These are phyloP conservation scores for Cossypha polioptera DNA, from an alignment of 2,797 vertebrate species.

Conservation along the genomic window DNA sequence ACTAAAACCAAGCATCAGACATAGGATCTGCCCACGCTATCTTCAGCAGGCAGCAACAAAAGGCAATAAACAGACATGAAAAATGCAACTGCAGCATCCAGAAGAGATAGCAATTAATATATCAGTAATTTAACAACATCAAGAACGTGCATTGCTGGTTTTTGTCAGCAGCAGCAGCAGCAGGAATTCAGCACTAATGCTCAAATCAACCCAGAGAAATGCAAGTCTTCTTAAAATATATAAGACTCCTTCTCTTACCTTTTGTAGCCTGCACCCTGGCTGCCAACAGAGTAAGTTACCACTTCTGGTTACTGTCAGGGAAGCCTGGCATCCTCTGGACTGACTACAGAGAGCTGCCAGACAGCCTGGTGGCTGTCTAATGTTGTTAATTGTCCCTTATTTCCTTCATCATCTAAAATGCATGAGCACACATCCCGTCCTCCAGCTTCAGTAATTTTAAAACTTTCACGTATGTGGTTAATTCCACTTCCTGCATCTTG, in stretches of 20 bases:
- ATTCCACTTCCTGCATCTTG: neutral
- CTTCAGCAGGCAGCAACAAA: constrained; percentile 29
- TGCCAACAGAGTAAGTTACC: neutral
- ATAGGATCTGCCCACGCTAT: constrained; percentile 5
- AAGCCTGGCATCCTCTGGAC: neutral
- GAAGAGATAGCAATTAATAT: constrained; percentile 38
- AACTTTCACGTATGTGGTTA: neutral
- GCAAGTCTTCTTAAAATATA: neutral
- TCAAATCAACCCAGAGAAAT: neutral
- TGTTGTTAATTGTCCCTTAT: neutral
- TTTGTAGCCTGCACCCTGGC: constrained; percentile 19
- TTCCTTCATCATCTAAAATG: neutral
- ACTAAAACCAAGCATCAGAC: constrained; percentile 56
- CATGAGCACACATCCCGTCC: neutral
- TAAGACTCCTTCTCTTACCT: neutral
- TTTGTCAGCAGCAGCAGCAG: neutral
- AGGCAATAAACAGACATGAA: constrained; percentile 33
- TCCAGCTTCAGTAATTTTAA: neutral
- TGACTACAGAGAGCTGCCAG: neutral
- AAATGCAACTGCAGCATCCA: constrained; percentile 15
- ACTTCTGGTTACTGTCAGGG: neutral
- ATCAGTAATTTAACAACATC: neutral
- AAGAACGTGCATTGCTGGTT: neutral
- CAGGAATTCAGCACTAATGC: constrained; percentile 4
- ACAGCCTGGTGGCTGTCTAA: neutral